Evolutionary conservation across 1,140 invertebrate species (phyloP).

Genomic region (Ostrea denselamellosa): DNA sequence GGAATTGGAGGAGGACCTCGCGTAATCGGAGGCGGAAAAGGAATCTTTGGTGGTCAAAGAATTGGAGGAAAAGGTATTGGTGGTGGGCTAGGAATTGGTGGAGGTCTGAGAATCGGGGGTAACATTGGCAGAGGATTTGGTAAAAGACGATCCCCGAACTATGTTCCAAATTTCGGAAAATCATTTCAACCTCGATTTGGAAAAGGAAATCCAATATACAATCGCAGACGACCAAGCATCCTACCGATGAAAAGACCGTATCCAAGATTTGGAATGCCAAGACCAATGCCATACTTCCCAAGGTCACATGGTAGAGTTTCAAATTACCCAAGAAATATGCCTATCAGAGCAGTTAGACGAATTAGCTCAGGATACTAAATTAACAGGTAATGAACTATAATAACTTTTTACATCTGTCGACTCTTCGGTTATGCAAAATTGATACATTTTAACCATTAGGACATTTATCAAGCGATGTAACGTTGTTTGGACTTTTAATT

Average conservation of each 20-base stretch:
- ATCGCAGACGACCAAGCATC: background rate
- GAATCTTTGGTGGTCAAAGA: background rate
- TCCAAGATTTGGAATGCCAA: background rate
- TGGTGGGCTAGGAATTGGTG: background rate
- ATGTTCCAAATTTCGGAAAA: background rate
- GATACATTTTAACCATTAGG: too few species aligned
- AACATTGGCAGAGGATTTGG: background rate
- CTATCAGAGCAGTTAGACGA: background rate
- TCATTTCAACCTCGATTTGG: background rate
- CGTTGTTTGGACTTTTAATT: too few species aligned
- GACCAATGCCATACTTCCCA: background rate
- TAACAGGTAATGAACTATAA: background rate
- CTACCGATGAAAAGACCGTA: background rate
- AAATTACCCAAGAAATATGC: constrained; percentile 22
- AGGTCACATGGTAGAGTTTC: constrained; percentile 1
- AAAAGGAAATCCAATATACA: background rate
- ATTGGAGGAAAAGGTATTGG: constrained; percentile 4
- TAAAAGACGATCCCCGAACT: background rate
- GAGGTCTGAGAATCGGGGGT: background rate
- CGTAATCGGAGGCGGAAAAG: background rate
- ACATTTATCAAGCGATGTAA: too few species aligned
- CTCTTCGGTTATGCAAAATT: too few species aligned
- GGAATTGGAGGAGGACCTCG: background rate
- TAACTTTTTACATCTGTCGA: too few species aligned
- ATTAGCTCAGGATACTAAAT: background rate